Evolutionary conservation across 2,797 vertebrate genomes (phyloP).

Genomic region (Falco cherrug): DNA sequence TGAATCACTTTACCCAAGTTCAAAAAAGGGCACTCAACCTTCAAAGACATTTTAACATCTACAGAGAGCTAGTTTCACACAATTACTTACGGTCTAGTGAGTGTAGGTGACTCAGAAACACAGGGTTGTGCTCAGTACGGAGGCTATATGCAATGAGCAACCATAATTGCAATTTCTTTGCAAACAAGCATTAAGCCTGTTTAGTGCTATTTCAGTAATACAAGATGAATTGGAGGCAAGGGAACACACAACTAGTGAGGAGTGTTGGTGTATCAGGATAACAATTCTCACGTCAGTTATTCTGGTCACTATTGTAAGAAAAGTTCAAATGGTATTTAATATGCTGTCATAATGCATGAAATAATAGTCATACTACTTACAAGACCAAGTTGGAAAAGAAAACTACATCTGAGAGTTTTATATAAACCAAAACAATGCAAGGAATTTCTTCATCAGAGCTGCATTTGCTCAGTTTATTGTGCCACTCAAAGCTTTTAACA

Average conservation of each 20-base stretch:
- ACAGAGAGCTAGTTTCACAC: neutral
- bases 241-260: neutral
- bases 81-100: neutral
- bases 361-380: neutral
- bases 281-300: conserved; percentile 19
- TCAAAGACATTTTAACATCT: neutral
- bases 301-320: conserved; percentile 13
- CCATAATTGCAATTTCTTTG: neutral
- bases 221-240: neutral
- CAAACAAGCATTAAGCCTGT: neutral
- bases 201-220: neutral
- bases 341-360: neutral
- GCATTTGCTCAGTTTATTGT: neutral
- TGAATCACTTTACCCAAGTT: neutral
- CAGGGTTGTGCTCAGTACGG: neutral
- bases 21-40: neutral
- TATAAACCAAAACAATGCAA: neutral
- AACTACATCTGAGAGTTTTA: neutral
- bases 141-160: neutral
- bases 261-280: neutral
- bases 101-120: neutral
- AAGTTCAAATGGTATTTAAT: conserved; percentile 29
- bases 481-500: neutral
- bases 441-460: neutral
- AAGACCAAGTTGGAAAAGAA: conserved; percentile 36